Conservation (phyloP, 2,113 vertebrate genomes). For the Acanthochromis polyacanthus region DNA sequence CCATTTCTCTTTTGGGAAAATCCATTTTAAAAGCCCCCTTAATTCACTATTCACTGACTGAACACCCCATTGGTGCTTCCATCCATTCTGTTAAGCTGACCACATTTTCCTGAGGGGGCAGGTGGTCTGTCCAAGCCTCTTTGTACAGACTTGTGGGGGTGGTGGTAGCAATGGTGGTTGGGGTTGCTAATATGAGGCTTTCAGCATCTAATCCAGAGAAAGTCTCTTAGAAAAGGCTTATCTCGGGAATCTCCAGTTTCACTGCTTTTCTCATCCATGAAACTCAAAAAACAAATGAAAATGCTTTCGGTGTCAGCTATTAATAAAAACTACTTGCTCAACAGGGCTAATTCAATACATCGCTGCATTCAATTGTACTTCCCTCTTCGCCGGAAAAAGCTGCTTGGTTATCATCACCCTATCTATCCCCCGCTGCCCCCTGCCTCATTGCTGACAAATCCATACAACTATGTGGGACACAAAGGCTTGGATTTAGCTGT, state of each 20-base stretch:
- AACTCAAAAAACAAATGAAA: neutral
- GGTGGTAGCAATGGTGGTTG: neutral
- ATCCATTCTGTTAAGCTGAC: conserved; percentile 52
- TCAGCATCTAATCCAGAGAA: conserved; percentile 52
- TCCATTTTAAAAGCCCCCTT: conserved; percentile 12
- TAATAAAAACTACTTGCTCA: conserved; percentile 5
- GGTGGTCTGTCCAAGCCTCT: conserved; percentile 67
- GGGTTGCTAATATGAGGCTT: conserved; percentile 56
- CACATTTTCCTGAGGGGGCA: conserved; percentile 51
- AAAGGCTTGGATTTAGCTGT: conserved; percentile 82
- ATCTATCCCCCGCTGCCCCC: conserved; percentile 36
- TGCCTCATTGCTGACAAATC: conserved; percentile 78
- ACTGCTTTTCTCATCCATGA: conserved; percentile 23
- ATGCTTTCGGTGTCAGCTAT: neutral
- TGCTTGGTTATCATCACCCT: conserved; percentile 65
- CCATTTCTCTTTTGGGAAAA: conserved; percentile 27
- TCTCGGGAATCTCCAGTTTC: conserved; percentile 43
- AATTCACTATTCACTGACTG: conserved; percentile 26
- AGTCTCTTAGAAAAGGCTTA: conserved; percentile 59
- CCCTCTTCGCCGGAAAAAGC: conserved; percentile 56
- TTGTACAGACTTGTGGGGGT: conserved; percentile 42
- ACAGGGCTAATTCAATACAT: conserved; percentile 27
- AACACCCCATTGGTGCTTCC: conserved; percentile 30
- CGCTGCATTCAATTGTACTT: conserved; percentile 43
- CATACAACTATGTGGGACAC: conserved; percentile 81